A percentile compares a stretch with the other conserved stretches of the same genome.
Evolutionary conservation across 2,113 vertebrate species (phyloP).

Genomic region (Hippocampus comes): DNA sequence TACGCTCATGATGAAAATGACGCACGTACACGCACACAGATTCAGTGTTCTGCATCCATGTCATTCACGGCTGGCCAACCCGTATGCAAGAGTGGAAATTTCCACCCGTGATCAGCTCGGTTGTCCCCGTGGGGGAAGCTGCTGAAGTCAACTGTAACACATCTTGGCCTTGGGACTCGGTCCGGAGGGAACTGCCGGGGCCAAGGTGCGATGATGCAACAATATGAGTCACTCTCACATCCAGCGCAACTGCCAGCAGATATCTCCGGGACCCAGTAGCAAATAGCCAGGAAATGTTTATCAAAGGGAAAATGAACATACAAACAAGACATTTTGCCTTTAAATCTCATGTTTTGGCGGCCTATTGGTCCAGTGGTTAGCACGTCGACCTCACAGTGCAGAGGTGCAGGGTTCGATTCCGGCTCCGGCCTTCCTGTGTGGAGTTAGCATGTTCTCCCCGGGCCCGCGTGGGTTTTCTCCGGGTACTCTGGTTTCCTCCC

Average conservation of each 20-base stretch:
- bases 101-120: conserved; percentile 20
- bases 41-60: conserved; percentile 13
- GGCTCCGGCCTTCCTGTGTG: no score
- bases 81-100: conserved; percentile 42
- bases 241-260: conserved; percentile 34
- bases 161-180: conserved; percentile 19
- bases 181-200: conserved; percentile 32
- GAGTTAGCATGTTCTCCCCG: no score
- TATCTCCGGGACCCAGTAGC: conserved; percentile 43
- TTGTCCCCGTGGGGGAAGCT: conserved; percentile 24
- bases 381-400: no score
- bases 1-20: conserved; percentile 66
- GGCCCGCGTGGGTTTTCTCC: no score
- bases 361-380: no score
- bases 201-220: conserved; percentile 34
- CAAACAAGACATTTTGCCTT: conserved; percentile 7
- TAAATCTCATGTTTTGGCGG: neutral
- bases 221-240: conserved; percentile 50
- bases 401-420: no score
- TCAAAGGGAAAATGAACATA: neutral
- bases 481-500: no score
- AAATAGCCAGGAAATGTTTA: conserved; percentile 15
- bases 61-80: conserved; percentile 43
- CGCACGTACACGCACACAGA: neutral
- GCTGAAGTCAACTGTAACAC: conserved; percentile 33